Evolutionary conservation across 2,113 vertebrate genomes (phyloP), one percentile per base, ranked within the genome.

Genomic region (Eidolon helvum): DNA sequence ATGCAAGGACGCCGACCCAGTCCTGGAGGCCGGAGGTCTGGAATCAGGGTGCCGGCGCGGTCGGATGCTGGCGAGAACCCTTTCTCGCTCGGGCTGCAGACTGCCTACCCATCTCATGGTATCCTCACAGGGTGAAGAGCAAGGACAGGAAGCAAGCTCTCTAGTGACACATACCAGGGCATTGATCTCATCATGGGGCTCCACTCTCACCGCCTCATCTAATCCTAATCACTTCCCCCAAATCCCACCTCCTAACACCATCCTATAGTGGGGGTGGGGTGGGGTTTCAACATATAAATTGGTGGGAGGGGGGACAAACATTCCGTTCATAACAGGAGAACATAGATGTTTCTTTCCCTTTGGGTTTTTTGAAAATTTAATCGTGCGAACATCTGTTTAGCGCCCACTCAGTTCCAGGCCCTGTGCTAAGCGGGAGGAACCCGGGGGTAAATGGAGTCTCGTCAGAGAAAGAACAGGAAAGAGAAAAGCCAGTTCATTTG

Each of bases 51-150:
- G 63, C 10, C 14, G 1, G 4, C 22, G 0, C 5, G 45, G 40
- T 21, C 26, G 18, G 45, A n/a, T 3, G n/a, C 48, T 66, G 82
- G 15, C 18, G 24, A 93, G 61, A 30, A 10, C 16, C 45, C 35
- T 57, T 11, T n/a, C 28, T 12, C 4, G 1, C 28, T 12, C 4
- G 1, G 1, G n/a, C 65, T 4, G 21, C 0, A 14, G n/a, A 10
- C 35, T 40, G 28, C 12, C 10, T 6, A 2, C 45, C 15, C 40
- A 43, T 40, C 16, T 50, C 68, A 24, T 0, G 21, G 30, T 48
- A 3, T 33, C 18, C 43, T 74, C 66, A 22, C 33, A 33, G 3
- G 10, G 28, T 26, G 63, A 7, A 50, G 33, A 50, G 26, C 1
- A 5, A 15, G 65, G n/a, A 7, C 30, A 5, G 8, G 40, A 18